These are phyloP conservation scores for Orussus abietinus DNA, from an alignment of 1,140 invertebrate species.

Conservation along the genomic window DNA sequence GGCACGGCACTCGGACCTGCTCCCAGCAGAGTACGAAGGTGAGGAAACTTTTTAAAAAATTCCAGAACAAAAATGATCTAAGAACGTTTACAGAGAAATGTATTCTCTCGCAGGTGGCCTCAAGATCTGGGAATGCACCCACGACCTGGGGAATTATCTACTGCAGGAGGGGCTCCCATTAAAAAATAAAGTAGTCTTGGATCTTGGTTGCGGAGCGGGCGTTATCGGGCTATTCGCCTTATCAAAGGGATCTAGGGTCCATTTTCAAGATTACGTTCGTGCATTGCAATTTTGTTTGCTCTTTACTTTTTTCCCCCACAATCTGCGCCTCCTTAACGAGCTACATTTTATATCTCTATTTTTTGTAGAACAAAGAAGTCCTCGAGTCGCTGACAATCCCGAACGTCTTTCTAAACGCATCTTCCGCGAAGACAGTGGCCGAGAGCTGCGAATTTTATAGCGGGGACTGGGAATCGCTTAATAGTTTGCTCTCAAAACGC, in stretches of 20 bases:
- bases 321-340: slow-evolving; percentile 27
- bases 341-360: slow-evolving; percentile 31
- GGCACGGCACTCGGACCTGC: slow-evolving; percentile 66
- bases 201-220: slow-evolving; percentile 85
- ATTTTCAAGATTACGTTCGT: slow-evolving; percentile 91
- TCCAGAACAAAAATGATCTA: slow-evolving; percentile 7
- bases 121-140: slow-evolving; percentile 87
- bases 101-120: slow-evolving; percentile 64
- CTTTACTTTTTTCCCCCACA: slow-evolving; percentile 8
- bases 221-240: slow-evolving; percentile 73
- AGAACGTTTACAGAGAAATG: slow-evolving; percentile 9
- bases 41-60: slow-evolving; percentile 19
- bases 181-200: slow-evolving; percentile 60
- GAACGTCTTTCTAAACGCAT: slow-evolving; percentile 75
- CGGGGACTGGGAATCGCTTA: slow-evolving; percentile 76
- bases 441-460: slow-evolving; percentile 65
- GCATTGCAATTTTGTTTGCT: slow-evolving; percentile 5
- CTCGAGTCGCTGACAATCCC: slow-evolving; percentile 70
- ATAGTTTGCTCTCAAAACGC: slow-evolving; percentile 43
- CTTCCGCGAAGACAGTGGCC: slow-evolving; percentile 40
- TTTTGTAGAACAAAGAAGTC: slow-evolving; percentile 74
- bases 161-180: slow-evolving; percentile 48
- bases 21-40: slow-evolving; percentile 73
- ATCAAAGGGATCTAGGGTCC: slow-evolving; percentile 62
- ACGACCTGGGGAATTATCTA: slow-evolving; percentile 68